phyloP scores from a whole-genome alignment of 2,113 vertebrate species.

The Cygnus atratus region DNA sequence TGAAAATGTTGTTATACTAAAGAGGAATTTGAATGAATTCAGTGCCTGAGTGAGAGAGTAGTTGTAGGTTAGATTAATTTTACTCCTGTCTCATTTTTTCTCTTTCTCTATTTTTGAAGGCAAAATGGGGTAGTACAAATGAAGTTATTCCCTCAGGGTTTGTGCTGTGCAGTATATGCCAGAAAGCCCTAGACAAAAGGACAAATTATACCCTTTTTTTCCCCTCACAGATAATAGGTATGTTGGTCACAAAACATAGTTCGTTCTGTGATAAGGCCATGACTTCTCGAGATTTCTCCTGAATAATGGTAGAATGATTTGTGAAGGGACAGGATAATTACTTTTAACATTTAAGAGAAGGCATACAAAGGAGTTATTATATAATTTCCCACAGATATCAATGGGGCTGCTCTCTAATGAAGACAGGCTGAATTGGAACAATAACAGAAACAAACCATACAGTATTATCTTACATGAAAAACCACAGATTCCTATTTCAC shows the following conservation, averaged over 20 bases:
- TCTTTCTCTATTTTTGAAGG: background rate
- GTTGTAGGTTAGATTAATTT: background rate
- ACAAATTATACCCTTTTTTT: background rate
- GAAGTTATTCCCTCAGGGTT: background rate
- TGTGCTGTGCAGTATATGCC: background rate
- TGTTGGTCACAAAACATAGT: background rate
- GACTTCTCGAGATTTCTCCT: background rate
- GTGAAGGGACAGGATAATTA: constrained; percentile 18
- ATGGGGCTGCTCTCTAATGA: background rate
- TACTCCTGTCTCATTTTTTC: background rate
- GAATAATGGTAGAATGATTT: background rate
- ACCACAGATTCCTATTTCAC: background rate
- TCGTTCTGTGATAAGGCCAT: background rate
- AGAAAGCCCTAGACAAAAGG: background rate
- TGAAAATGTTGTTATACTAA: background rate
- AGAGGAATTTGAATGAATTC: background rate
- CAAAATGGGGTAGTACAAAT: background rate
- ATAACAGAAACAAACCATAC: background rate
- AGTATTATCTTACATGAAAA: background rate
- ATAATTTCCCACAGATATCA: background rate
- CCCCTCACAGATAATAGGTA: background rate
- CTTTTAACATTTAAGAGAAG: background rate
- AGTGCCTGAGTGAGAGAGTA: background rate
- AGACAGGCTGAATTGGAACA: background rate
- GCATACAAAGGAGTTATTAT: background rate